phyloP scores from a whole-genome alignment of 1,140 invertebrate genomes.

The Macrobrachium rosenbergii region DNA sequence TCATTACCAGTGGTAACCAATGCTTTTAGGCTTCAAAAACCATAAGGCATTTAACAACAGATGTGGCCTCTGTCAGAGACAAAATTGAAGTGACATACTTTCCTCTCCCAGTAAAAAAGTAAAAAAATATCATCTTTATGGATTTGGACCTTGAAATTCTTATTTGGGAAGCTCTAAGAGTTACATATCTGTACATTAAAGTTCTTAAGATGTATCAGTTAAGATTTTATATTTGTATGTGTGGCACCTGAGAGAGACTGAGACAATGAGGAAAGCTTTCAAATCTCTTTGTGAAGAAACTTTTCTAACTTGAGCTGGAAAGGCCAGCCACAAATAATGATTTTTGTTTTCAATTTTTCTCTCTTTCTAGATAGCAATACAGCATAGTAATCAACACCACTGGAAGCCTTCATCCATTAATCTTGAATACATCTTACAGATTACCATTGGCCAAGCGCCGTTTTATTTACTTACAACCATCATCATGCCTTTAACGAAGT shows the following conservation, averaged over 20 bases:
- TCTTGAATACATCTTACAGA: too few species aligned
- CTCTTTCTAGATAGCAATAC: too few species aligned
- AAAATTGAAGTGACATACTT: constrained; percentile 13
- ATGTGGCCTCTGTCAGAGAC: background rate
- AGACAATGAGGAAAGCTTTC: background rate
- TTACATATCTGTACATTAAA: too few species aligned
- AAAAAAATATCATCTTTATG: constrained; percentile 45
- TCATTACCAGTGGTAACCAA: too few species aligned
- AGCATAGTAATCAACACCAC: too few species aligned
- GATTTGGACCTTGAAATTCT: constrained; percentile 35
- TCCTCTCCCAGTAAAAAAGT: constrained; percentile 44
- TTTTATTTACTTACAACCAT: too few species aligned
- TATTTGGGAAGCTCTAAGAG: constrained; percentile 15
- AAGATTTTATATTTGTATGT: background rate
- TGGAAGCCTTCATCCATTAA: too few species aligned
- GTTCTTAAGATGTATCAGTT: background rate
- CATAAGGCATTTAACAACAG: background rate
- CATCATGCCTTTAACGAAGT: too few species aligned
- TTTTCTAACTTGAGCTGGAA: background rate
- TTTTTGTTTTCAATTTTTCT: too few species aligned
- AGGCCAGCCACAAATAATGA: too few species aligned
- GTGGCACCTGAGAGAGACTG: constrained; percentile 37
- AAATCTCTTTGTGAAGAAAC: constrained; percentile 1
- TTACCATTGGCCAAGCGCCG: too few species aligned
- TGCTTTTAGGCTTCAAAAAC: too few species aligned